These are phyloP conservation scores for Autographa gamma DNA, from an alignment of 2,888 invertebrate species.

Conservation along the genomic window DNA sequence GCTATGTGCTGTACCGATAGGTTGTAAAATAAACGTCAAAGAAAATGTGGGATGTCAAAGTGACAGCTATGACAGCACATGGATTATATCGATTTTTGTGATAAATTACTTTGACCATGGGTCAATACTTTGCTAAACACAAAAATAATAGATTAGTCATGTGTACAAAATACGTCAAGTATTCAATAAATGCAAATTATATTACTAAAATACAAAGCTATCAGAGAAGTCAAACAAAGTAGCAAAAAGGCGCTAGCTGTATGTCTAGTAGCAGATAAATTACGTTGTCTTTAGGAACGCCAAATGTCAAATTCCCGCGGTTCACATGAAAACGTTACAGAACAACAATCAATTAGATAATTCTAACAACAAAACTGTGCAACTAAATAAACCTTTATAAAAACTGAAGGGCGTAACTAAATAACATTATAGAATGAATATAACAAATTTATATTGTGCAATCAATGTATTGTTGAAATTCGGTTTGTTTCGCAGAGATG, in stretches of 20 bases:
- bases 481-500: slow-evolving; percentile 23
- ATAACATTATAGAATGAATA: slow-evolving; percentile 15
- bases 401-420: slow-evolving; percentile 6
- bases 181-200: too few species aligned
- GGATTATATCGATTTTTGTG: too few species aligned
- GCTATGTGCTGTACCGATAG: not conserved
- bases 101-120: too few species aligned
- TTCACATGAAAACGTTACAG: not conserved
- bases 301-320: not conserved
- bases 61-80: not conserved
- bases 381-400: slow-evolving; percentile 6
- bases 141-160: too few species aligned
- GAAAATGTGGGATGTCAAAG: not conserved
- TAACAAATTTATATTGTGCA: slow-evolving; percentile 24
- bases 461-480: slow-evolving; percentile 22
- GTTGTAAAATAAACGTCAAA: not conserved
- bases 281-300: too few species aligned
- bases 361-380: not conserved
- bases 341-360: not conserved
- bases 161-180: too few species aligned
- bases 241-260: too few species aligned
- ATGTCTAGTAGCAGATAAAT: too few species aligned
- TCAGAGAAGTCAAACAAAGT: too few species aligned
- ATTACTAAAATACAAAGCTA: too few species aligned
- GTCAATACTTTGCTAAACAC: not conserved